Base-by-base conservation (phyloP, 2,888 invertebrate species). In the Formica aserva region DNA sequence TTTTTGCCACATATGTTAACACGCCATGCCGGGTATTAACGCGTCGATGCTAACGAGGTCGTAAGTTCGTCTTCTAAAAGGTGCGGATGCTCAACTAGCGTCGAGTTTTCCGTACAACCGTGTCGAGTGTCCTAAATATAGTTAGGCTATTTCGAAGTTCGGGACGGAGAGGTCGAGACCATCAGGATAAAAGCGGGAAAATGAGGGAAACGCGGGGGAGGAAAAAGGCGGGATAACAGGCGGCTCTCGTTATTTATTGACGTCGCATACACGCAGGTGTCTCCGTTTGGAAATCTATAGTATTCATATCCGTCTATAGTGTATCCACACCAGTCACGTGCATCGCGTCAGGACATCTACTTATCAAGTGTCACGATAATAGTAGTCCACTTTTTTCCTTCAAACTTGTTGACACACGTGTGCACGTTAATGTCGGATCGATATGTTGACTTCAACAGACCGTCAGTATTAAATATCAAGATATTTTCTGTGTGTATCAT, bases 201-300 rank as follows among this genome's bases (percentile, higher is more conserved):
- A 71, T 55, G 66, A 72, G 65, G 66, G 60, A 82, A 82, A 76
- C 29, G 41, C 3, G 45, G 6, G 35, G 32, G 11, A 45, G 22
- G 5, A 9, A 26, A 35, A 38, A 57, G 13, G 63, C 15, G 76
- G 38, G 48, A 48, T 65, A 76, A 76, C 60, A 80, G 62, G 41
- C 80, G 35, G 38, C 63, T 63, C 71, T 57, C 26, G 67, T 78
- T 86, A 89, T 89, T 91, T 91, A 89, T 87, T 81, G 86, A 52
- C 48, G 86, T 63, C 87, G 87, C 82, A 83, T 86, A 88, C 85
- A 77, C 71, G 85, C 91, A 91, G 91, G 91, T 91, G 91, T 91
- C 84, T 60, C n/a, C 62, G 41, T 22, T 45, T 80, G 32, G 71
- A 18, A 35, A 80, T 80, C 71, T 71, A 71, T 80, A 80, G 60